Base-by-base conservation (phyloP, 2,797 vertebrate species). In the Molossus alvarezi region DNA sequence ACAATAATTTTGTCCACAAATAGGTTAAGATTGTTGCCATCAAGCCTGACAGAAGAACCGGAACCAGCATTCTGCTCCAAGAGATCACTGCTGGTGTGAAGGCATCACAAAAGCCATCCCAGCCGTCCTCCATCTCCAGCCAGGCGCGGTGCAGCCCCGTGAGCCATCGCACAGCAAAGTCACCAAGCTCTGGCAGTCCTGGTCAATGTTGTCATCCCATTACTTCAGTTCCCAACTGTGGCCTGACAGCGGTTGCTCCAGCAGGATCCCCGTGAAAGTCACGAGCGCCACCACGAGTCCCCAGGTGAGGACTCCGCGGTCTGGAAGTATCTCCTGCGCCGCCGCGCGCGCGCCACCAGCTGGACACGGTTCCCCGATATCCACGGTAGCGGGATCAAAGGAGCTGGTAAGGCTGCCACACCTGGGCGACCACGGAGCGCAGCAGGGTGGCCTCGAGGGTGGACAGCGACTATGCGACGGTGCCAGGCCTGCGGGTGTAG, bases 61-160 rank as follows among this genome's bases (percentile, higher is more conserved):
- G 72, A 45, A 64, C 7, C 73, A 95, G 57, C 20, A 51, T 86
- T 99, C 99, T 96, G 98, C 98, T 91, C 98, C 98, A 21, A 97
- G 97, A 1, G 97, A 69, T 89, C 97, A 97, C 37, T 45, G 80
- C 0, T 72, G 91, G 0, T 86, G 97, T 83, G 41, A 99, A 99
- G 98, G 98, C 99, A 89, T 98, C 98, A 95, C 98, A 99, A 98
- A 99, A 99, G 11, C 99, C 99, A 17, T 99, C 99, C 99, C 99
- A 60, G 95, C 99, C 99, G 5, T 98, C 99, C n/a, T 99, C 99
- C 92, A 98, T 98, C 98, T 98, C 81, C 97, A 99, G 96, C 99
- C 99, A 99, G 92, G 99, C 98, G 58, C 98, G 98, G 91, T 99
- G 99, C 98, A 98, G 98, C 72, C 97, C 98, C 27, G 98, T 98